Base-by-base conservation (phyloP, 2,113 vertebrate genomes). In the Pachypanchax playfairii region DNA sequence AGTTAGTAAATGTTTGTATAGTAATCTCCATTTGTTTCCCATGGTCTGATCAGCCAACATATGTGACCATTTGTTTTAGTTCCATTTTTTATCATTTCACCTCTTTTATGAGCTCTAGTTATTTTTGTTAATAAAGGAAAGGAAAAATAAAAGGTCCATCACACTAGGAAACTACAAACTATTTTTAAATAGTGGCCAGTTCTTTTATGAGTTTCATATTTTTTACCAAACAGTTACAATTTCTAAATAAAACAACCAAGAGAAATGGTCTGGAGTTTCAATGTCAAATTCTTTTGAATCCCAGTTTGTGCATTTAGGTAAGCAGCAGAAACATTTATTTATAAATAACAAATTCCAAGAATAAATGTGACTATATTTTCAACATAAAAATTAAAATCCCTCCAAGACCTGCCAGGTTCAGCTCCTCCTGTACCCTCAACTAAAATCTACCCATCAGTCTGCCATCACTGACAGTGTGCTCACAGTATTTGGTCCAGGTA, bases 341-440 rank as follows among this genome's bases (percentile, higher is more conserved):
- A 79, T 42, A 33, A 59, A 76, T 58, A 46, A 65, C 35, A 61
- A 24, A 35, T 55, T 39, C 24, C 29, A 50, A 50, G 24, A 12
- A 42, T 65, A 53, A 68, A 49, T 62, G 31, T 20, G 41, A 46
- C 21, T 41, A 7, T 49, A 14, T n/a, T n/a, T n/a, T n/a, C n/a
- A n/a, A n/a, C 28, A 57, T 43, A 33, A 13, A 42, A 29, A 26
- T 14, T n/a, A n/a, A n/a, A n/a, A n/a, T n/a, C n/a, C n/a, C n/a
- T n/a, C 3, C 15, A 43, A 55, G 38, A 31, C 21, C 53, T 6
- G 6, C 31, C 39, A 43, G 26, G 52, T 29, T 35, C 6, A 5
- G n/a, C 42, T 62, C 33, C 24, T 48, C 29, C 26, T 55, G 41
- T 64, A 46, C 38, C 26, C 52, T 28, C 22, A 63, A 51, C 12